A percentile compares a stretch with the other conserved stretches of the same genome.
phyloP scores from a whole-genome alignment of 2,113 vertebrate genomes.

The Ochotona curzoniae region DNA sequence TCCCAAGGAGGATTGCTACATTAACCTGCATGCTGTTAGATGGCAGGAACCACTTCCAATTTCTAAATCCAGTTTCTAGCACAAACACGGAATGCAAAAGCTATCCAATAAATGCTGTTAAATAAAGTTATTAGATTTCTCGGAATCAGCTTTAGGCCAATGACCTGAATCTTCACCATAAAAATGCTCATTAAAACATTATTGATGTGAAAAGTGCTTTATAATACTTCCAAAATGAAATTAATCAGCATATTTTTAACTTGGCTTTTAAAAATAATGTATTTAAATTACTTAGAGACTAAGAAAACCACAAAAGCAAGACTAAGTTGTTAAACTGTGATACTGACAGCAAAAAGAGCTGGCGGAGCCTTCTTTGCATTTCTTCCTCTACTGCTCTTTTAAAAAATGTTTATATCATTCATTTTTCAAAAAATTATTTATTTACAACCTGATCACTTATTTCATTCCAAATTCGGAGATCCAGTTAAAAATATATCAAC shows the following conservation, averaged over 20 bases:
- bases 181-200: neutral
- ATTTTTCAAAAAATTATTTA: constrained; percentile 44
- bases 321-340: neutral
- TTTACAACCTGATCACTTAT: neutral
- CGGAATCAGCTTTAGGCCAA: neutral
- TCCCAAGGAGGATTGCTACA: neutral
- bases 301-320: neutral
- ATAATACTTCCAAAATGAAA: neutral
- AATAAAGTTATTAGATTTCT: neutral
- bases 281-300: constrained; percentile 29
- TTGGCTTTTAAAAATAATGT: constrained; percentile 24
- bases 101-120: neutral
- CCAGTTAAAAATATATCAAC: constrained; percentile 14
- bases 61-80: neutral
- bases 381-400: neutral
- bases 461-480: constrained; percentile 43
- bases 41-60: neutral
- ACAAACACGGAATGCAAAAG: neutral
- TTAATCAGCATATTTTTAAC: constrained; percentile 11
- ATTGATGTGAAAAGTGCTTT: neutral
- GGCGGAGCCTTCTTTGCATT: neutral
- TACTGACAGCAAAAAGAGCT: neutral
- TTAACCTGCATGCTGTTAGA: neutral
- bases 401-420: constrained; percentile 22
- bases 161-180: neutral